phyloP scores from a whole-genome alignment of 1,140 invertebrate genomes.

The Nasonia longicornis region DNA sequence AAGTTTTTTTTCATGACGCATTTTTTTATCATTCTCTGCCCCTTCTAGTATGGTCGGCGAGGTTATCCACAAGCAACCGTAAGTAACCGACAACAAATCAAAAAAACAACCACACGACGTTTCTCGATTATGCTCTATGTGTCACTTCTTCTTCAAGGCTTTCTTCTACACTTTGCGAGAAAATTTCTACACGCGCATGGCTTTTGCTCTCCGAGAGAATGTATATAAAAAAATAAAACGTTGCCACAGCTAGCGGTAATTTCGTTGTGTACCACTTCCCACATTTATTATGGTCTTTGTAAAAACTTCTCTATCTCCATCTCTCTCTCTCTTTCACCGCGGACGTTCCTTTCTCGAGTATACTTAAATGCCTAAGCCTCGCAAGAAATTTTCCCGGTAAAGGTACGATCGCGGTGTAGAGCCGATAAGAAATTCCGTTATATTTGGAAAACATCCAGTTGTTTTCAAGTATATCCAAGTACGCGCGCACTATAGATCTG shows the following conservation, averaged over 20 bases:
- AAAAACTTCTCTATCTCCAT: neutral
- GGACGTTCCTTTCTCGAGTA: neutral
- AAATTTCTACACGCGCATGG: neutral
- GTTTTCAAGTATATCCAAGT: neutral
- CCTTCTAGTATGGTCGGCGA: slow-evolving; percentile 75
- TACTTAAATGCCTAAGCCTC: neutral
- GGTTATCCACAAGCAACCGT: slow-evolving; percentile 81
- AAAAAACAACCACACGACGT: neutral
- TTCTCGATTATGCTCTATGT: slow-evolving; percentile 1
- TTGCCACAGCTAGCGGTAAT: too few relatives aligned
- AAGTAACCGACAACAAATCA: slow-evolving; percentile 66
- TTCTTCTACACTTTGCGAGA: neutral
- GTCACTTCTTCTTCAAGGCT: neutral
- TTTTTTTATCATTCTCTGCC: slow-evolving; percentile 54
- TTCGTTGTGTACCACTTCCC: neutral
- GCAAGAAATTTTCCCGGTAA: neutral
- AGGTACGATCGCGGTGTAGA: neutral
- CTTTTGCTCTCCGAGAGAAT: neutral
- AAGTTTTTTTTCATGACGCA: slow-evolving; percentile 32
- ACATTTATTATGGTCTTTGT: neutral
- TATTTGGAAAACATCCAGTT: neutral
- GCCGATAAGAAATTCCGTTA: neutral
- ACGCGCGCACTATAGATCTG: neutral
- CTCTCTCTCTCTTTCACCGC: neutral
- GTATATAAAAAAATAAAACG: neutral